These are phyloP conservation scores for Lycia hirtaria DNA, from an alignment of 2,888 invertebrate species.

Conservation along the genomic window DNA sequence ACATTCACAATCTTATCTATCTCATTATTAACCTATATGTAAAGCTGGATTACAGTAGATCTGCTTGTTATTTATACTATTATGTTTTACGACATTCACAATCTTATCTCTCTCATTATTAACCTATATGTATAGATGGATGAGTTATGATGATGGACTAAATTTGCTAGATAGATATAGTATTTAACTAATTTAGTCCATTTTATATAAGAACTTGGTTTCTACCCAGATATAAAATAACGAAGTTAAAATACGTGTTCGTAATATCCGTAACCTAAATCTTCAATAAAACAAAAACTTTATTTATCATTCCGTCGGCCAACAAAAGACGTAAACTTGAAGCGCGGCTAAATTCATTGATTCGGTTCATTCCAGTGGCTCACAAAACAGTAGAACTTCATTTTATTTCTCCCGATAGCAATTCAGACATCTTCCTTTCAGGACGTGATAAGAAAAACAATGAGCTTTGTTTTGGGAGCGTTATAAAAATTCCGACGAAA, in stretches of 20 bases:
- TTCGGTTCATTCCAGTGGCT: constrained; percentile 23
- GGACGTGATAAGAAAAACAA: constrained; percentile 37
- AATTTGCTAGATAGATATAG: neutral
- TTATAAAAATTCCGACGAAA: constrained; percentile 19
- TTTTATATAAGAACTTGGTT: neutral
- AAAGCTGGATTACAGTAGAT: neutral
- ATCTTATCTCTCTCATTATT: too few species aligned
- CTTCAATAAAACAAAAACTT: neutral
- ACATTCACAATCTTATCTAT: too few species aligned
- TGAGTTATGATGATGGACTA: too few species aligned
- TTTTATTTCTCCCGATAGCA: constrained; percentile 27
- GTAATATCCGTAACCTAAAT: neutral
- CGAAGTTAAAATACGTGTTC: neutral
- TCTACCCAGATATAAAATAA: neutral
- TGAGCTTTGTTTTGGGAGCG: constrained; percentile 22
- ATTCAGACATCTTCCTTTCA: constrained; percentile 23
- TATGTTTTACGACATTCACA: neutral
- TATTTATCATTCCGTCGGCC: constrained; percentile 5
- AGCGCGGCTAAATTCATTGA: constrained; percentile 24
- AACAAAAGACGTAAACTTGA: constrained; percentile 11
- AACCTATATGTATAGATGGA: too few species aligned
- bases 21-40: neutral
- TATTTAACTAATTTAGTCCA: neutral
- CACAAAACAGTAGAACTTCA: constrained; percentile 22
- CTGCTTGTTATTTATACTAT: neutral